These are phyloP conservation scores for Drosophila bipectinata DNA, from an alignment of 1,140 invertebrate genomes.

Conservation along the genomic window DNA sequence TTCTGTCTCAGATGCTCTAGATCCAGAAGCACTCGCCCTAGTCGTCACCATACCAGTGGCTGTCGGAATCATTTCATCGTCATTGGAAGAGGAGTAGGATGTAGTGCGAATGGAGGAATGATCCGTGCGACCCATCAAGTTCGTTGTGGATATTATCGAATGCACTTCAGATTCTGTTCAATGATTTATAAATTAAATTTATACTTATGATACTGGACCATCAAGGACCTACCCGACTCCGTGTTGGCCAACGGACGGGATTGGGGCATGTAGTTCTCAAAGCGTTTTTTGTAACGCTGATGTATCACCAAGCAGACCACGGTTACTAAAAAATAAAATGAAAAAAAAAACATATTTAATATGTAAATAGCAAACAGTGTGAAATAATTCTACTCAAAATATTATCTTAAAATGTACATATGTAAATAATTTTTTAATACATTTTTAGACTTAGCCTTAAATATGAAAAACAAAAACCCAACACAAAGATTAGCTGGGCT, in stretches of 20 bases:
- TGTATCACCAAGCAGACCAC: conserved; percentile 90
- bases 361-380: no score
- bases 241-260: conserved; percentile 78
- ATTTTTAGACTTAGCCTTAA: conserved; percentile 55
- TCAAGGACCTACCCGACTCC: conserved; percentile 67
- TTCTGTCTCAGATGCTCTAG: background rate
- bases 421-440: no score
- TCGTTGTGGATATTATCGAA: conserved; percentile 78
- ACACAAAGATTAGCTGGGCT: no score
- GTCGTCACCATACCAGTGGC: conserved; percentile 39
- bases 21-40: background rate
- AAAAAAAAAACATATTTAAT: conserved; percentile 14
- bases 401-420: no score
- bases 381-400: no score
- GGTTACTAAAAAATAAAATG: conserved; percentile 85
- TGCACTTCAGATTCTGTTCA: conserved; percentile 68
- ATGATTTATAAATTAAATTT: background rate
- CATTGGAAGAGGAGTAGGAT: conserved; percentile 78
- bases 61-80: conserved; percentile 83
- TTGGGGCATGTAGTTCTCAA: conserved; percentile 85
- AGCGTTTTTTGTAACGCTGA: conserved; percentile 87
- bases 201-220: background rate
- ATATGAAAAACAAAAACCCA: no score
- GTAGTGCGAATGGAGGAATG: conserved; percentile 50
- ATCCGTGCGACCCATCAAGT: conserved; percentile 64